A percentile compares a stretch with the other conserved stretches of the same genome.
phyloP scores from a whole-genome alignment of 2,113 vertebrate genomes.

The Smithornis capensis region DNA sequence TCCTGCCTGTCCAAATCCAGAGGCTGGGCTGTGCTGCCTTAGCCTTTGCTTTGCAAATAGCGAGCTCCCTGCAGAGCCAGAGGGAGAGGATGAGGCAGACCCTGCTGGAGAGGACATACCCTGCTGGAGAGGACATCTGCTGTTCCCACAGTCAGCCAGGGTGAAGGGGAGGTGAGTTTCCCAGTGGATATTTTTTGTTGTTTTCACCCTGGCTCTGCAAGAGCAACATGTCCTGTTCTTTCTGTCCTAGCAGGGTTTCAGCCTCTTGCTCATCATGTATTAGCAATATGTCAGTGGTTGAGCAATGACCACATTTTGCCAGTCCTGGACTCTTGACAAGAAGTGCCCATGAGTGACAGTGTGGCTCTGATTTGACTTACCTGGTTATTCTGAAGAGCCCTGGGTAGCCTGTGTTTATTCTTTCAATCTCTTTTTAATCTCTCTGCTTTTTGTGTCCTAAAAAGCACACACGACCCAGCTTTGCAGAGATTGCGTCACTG shows the following conservation, averaged over 20 bases:
- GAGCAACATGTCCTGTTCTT: background rate
- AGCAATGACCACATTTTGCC: background rate
- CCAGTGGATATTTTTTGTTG: background rate
- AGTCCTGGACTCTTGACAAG: background rate
- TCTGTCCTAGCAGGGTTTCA: background rate
- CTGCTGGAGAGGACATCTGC: background rate
- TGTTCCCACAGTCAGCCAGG: background rate
- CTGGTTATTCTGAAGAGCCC: background rate
- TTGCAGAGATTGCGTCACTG: background rate
- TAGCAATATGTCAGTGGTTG: background rate
- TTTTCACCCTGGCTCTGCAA: background rate
- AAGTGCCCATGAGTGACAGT: background rate
- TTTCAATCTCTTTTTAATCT: background rate
- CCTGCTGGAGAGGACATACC: background rate
- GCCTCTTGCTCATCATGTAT: background rate
- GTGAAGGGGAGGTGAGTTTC: background rate
- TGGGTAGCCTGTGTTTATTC: background rate
- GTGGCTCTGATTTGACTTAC: background rate
- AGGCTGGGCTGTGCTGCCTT: background rate
- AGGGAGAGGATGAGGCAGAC: background rate
- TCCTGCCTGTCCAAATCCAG: background rate
- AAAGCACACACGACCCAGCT: background rate
- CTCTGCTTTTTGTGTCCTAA: background rate
- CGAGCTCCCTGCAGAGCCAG: background rate
- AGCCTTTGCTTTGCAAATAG: background rate